A percentile compares a stretch with the other conserved stretches of the same genome.
Evolutionary conservation across 1,140 invertebrate genomes (phyloP).

Genomic region (Araneus ventricosus): DNA sequence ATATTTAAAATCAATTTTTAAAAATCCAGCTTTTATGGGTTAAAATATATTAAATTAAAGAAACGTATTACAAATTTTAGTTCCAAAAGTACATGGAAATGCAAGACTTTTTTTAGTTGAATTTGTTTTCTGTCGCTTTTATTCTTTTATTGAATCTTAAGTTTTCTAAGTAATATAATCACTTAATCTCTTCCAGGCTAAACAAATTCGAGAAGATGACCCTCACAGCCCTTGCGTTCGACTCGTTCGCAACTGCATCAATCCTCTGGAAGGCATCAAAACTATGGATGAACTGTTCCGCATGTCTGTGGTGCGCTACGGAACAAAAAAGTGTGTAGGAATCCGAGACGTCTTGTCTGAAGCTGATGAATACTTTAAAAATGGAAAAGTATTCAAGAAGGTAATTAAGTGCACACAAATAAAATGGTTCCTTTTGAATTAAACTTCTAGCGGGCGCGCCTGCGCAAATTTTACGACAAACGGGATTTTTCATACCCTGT

Average conservation of each 20-base stretch:
- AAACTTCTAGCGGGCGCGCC: no score
- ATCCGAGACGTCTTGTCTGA: slow-evolving; percentile 94
- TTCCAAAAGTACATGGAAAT: no score
- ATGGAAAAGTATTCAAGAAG: slow-evolving; percentile 98
- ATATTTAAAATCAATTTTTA: no score
- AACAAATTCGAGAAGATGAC: slow-evolving; percentile 52
- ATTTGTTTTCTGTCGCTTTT: neutral
- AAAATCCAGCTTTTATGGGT: no score
- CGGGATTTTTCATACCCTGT: no score
- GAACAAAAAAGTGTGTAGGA: slow-evolving; percentile 89
- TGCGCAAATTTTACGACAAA: no score
- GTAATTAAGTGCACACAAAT: slow-evolving; percentile 78
- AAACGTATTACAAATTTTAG: no score
- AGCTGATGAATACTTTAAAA: slow-evolving; percentile 95
- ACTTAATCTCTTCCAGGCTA: slow-evolving; percentile 42
- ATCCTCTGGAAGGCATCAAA: slow-evolving; percentile 60
- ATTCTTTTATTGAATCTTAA: neutral
- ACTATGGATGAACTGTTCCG: slow-evolving; percentile 93
- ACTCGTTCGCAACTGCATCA: slow-evolving; percentile 16
- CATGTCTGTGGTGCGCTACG: slow-evolving; percentile 87
- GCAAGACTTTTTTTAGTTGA: neutral
- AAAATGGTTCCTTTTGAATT: no score
- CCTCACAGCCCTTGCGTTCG: slow-evolving; percentile 69
- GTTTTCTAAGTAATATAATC: neutral
- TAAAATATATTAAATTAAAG: no score